Conservation (phyloP, 2,113 vertebrate species). For the Mobula hypostoma region DNA sequence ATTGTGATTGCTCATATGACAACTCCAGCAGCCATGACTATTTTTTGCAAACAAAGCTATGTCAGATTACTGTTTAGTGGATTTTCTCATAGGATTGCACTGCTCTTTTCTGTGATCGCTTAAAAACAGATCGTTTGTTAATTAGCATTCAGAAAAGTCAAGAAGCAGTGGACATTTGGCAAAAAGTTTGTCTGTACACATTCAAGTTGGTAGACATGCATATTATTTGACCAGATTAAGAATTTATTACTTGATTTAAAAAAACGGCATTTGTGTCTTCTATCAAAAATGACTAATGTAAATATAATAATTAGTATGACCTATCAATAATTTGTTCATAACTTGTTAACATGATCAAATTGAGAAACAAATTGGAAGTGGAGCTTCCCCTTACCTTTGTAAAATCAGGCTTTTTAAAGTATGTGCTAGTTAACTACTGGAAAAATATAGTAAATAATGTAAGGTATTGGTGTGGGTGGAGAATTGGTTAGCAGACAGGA, state of each 20-base stretch:
- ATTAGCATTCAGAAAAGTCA: background rate
- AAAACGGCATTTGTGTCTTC: background rate
- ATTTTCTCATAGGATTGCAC: background rate
- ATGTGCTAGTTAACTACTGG: background rate
- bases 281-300: slow-evolving; percentile 1
- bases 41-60: background rate
- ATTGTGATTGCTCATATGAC: background rate
- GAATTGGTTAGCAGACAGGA: too few species aligned
- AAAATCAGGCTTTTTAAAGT: background rate
- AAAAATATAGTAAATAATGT: background rate
- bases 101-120: background rate
- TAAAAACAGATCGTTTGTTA: background rate
- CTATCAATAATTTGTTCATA: background rate
- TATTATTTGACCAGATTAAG: background rate
- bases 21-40: background rate
- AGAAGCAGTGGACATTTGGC: background rate
- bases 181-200: background rate
- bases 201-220: background rate
- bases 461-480: too few species aligned
- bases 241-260: background rate
- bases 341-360: background rate
- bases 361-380: background rate
- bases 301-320: background rate
- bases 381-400: background rate
- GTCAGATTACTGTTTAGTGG: background rate